A percentile compares a stretch with the other conserved stretches of the same genome.
Evolutionary conservation across 2,113 vertebrate genomes (phyloP).

Genomic region (Oncorhynchus nerka): DNA sequence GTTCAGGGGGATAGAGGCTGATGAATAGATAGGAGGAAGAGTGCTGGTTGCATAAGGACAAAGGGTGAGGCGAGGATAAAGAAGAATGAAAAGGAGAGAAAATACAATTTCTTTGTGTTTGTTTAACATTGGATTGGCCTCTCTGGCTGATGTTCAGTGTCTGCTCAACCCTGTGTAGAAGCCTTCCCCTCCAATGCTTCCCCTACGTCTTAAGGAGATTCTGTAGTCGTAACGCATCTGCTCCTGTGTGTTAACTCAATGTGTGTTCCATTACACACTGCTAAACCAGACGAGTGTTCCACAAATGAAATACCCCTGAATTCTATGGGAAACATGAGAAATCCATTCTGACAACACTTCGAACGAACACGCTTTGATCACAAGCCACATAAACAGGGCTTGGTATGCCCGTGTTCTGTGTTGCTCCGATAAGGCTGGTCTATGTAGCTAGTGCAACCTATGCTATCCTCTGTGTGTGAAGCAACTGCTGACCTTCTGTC

Average conservation of each 20-base stretch:
- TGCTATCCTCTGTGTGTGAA: conserved; percentile 13
- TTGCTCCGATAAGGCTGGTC: conserved; percentile 40
- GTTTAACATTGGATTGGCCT: neutral
- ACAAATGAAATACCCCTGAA: conserved; percentile 45
- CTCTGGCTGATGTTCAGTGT: neutral
- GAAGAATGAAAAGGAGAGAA: neutral
- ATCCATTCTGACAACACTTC: conserved; percentile 52
- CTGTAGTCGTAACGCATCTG: conserved; percentile 5
- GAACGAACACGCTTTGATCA: conserved; percentile 50
- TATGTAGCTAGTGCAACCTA: conserved; percentile 1
- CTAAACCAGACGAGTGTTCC: conserved; percentile 20
- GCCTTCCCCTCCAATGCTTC: neutral
- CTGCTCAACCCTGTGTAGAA: neutral
- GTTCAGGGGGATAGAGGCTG: neutral
- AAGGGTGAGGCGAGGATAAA: conserved; percentile 11
- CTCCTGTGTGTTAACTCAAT: conserved; percentile 31
- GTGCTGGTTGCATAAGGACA: conserved; percentile 4
- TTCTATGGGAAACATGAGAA: conserved; percentile 55
- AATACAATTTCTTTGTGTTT: neutral
- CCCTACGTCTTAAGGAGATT: neutral
- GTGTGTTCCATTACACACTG: conserved; percentile 23
- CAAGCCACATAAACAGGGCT: conserved; percentile 41
- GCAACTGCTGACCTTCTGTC: conserved; percentile 9
- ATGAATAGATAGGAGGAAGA: conserved; percentile 14
- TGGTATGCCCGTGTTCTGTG: conserved; percentile 31